These are phyloP conservation scores for Petrophora chlorosata DNA, from an alignment of 2,888 invertebrate species.

Conservation along the genomic window DNA sequence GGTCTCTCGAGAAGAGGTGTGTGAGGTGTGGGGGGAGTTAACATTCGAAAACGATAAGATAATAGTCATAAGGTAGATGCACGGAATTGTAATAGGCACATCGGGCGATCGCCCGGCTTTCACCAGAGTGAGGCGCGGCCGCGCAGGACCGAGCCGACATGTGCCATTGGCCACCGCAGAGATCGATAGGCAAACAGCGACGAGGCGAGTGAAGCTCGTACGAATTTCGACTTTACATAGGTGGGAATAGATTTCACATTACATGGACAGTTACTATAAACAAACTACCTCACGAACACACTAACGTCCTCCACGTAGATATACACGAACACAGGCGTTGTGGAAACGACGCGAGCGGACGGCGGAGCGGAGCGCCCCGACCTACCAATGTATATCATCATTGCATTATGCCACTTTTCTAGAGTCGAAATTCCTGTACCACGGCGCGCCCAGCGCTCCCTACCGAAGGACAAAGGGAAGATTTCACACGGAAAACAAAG, in stretches of 20 bases:
- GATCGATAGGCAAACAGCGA: constrained; percentile 86
- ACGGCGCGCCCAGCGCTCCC: constrained; percentile 74
- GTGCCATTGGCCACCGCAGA: constrained; percentile 85
- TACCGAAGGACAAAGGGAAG: constrained; percentile 78
- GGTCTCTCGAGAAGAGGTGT: constrained; percentile 42
- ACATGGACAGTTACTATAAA: constrained; percentile 78
- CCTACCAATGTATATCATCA: constrained; percentile 70
- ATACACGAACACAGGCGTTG: constrained; percentile 66
- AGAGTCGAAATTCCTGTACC: constrained; percentile 79
- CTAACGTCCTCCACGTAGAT: constrained; percentile 68
- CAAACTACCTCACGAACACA: constrained; percentile 82
- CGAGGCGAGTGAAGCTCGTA: constrained; percentile 80
- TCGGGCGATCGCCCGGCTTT: constrained; percentile 73
- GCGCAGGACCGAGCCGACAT: constrained; percentile 82
- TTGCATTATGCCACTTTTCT: constrained; percentile 78
- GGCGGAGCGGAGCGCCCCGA: constrained; percentile 61
- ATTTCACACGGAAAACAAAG: constrained; percentile 80
- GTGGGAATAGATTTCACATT: constrained; percentile 65
- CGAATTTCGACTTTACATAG: constrained; percentile 69
- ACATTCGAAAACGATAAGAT: constrained; percentile 67
- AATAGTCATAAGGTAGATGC: constrained; percentile 55
- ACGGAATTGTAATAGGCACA: constrained; percentile 48
- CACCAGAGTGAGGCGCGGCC: constrained; percentile 75
- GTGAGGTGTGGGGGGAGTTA: constrained; percentile 43
- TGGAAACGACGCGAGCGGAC: constrained; percentile 75